Evolutionary conservation across 1,140 invertebrate species (phyloP).

Genomic region (Lepidurus packardi): DNA sequence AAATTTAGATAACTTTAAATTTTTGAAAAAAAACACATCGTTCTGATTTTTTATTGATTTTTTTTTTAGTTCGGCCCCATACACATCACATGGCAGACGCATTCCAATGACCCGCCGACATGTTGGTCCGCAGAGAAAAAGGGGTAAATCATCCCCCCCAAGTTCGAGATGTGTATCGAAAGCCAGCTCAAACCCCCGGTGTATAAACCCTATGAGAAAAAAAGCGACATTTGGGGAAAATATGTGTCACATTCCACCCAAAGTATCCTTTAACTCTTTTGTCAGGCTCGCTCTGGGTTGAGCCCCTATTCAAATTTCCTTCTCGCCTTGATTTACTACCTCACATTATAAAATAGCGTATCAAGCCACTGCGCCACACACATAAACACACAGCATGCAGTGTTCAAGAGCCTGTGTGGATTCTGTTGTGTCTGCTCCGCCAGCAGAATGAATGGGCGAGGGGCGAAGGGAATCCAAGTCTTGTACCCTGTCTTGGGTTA

Average conservation of each 20-base stretch:
- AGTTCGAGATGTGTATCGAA: not conserved
- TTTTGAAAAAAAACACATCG: too few species aligned
- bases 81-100: not conserved
- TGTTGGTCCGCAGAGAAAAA: not conserved
- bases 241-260: conserved; percentile 20
- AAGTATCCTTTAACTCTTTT: not conserved
- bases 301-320: conserved; percentile 15
- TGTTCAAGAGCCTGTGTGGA: not conserved
- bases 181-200: not conserved
- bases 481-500: not conserved
- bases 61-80: not conserved
- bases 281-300: not conserved
- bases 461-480: not conserved
- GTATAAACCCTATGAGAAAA: not conserved
- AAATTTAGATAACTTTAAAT: too few species aligned
- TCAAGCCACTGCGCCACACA: conserved; percentile 20
- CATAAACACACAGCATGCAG: conserved; percentile 8
- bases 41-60: not conserved
- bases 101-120: not conserved
- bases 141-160: not conserved
- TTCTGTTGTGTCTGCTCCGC: not conserved
- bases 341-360: conserved; percentile 16
- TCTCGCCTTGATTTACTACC: conserved; percentile 9
- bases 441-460: not conserved
- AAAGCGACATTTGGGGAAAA: not conserved